Base-by-base conservation (phyloP, 1,140 invertebrate genomes). In the Berghia stephanieae region DNA sequence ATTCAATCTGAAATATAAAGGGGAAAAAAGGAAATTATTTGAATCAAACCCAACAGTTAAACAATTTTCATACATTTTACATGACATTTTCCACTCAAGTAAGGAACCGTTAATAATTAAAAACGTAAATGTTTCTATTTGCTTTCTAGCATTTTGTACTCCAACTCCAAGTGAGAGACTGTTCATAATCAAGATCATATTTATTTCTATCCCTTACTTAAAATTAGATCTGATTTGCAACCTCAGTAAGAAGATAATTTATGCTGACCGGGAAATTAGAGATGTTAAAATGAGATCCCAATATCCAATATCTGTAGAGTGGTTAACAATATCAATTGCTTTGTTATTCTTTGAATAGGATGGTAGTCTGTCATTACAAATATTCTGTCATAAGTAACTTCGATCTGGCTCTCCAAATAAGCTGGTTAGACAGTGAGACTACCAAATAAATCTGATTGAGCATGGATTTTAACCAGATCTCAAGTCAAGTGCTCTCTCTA, bases 1-100 rank as follows among this genome's bases (percentile, higher is more conserved):
- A 93, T 84, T 93, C 81, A 85, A 97, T 96, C 93, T 95, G 91
- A 92, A 93, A 88, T 43, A 78, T 82, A 82, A 83, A 16, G 73
- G 75, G 73, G 75, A 77, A 79, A 57, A 60, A 3, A 46, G 36
- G 40, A 69, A 66, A 71, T 43, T 44, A 73, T 68, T 6, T 31
- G 5, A 36, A 16, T 13, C 27, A 68, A 68, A 40, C 16, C 40
- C 13, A 68, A 68, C 13, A 68, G 38, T 34, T n/a, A 36, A 57
- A 76, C 8, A 24, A 31, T 24, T 67, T 18, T 36, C 34, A n/a
- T 4, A 67, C 40, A 24, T 67, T 21, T 44, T 13, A 49, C 34
- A 31, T 68, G 42, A 49, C n/a, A 6, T 43, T 46, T 46, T 43
- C n/a, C 3, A 43, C 21, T 44, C n/a, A 18, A 21, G 42, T 3